phyloP scores from a whole-genome alignment of 2,888 invertebrate genomes.

The Argyresthia albistria region DNA sequence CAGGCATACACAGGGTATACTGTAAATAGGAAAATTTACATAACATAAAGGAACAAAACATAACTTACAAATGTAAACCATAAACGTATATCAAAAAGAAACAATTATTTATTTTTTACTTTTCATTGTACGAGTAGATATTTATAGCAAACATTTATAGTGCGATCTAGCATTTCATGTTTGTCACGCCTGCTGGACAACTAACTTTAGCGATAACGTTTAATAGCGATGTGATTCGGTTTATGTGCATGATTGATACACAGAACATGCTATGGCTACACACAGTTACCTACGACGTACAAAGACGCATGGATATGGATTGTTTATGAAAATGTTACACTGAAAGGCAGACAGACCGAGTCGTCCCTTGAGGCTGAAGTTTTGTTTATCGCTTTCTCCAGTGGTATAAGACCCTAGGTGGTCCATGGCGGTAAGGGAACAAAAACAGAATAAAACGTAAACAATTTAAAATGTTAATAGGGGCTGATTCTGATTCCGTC shows the following conservation, averaged over 20 bases:
- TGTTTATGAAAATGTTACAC: constrained; percentile 44
- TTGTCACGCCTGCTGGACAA: background rate
- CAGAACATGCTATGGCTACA: constrained; percentile 39
- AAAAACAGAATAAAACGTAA: constrained; percentile 48
- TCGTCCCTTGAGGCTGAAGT: constrained; percentile 62
- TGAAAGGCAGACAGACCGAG: constrained; percentile 56
- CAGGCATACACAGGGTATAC: constrained; percentile 71
- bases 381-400: constrained; percentile 70
- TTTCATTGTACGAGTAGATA: too few relatives aligned
- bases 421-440: constrained; percentile 53
- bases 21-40: constrained; percentile 55
- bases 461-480: constrained; percentile 16
- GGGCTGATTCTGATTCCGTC: background rate
- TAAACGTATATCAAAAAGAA: too few relatives aligned
- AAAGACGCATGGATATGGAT: constrained; percentile 42
- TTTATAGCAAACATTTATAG: too few relatives aligned
- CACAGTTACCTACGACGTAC: constrained; percentile 42
- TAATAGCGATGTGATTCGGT: background rate
- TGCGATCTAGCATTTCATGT: too few relatives aligned
- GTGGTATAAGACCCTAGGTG: constrained; percentile 66
- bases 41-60: constrained; percentile 16
- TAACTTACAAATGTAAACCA: background rate
- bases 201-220: background rate
- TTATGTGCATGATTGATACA: constrained; percentile 3
- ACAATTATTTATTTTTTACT: too few relatives aligned